Base-by-base conservation (phyloP, 2,113 vertebrate genomes). In the Clarias macrocephalus region DNA sequence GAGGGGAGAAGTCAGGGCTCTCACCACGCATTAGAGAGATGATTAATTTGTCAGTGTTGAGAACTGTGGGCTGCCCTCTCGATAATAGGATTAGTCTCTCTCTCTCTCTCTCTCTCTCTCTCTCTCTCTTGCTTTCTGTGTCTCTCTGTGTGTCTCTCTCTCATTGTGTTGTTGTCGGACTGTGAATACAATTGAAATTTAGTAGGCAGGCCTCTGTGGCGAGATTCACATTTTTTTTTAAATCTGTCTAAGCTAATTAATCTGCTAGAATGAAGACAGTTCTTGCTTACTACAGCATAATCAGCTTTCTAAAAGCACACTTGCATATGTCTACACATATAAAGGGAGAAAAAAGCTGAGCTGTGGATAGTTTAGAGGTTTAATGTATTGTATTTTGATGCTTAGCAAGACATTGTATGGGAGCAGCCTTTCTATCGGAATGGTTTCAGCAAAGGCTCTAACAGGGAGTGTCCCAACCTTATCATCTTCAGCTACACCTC, bases 111-210 rank as follows among this genome's bases (percentile, higher is more conserved):
- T 0, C 68, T 48, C 18, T 75, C 33, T 18, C 28, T 33, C 16
- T 18, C 16, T 37, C 15, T 33, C 25, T 28, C 65, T 66, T 28
- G 13, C 18, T 59, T 15, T 59, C 15, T 33, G 5, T 33, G 1
- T 70, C 66, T 18, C 3, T 25, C 13, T 52, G 42, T 52, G 16
- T 70, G 1, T 70, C 28, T 48, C 42, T 76, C 12, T 48, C 72
- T 11, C 6, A 48, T 13, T 33, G 10, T 59, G 21, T 70, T 19
- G 21, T 68, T 77, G 89, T 56, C 84, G 87, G 37, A 80, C 72
- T 80, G 89, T 89, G 90, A 93, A 93, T 93, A 91, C 93, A 93
- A 93, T 94, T 91, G 89, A 94, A 92, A 94, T 93, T 90, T 85
- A 86, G 87, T 75, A 21, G 73, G 80, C 54, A 90, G 86, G 82